Base-by-base conservation (phyloP, 2,888 invertebrate species). In the Erebia aethiops region DNA sequence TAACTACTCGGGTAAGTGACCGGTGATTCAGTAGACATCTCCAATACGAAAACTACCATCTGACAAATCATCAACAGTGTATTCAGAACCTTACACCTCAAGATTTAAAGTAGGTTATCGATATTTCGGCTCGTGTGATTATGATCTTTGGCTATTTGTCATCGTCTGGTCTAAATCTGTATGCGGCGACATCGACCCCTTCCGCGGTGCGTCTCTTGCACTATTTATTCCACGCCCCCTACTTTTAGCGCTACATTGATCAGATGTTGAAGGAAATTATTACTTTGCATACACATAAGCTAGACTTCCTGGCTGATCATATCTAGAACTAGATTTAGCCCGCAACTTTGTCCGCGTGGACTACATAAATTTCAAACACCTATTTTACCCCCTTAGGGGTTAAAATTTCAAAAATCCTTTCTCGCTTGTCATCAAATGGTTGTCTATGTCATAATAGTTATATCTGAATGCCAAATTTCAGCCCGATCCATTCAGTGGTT, bases 1-100 rank as follows among this genome's bases (percentile, higher is more conserved):
- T 81, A 80, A 82, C 85, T 62, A 82, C 79, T 76, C 80, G 83
- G 88, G 88, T 89, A 89, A 88, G 86, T 85, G 88, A 89, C 88
- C 88, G 86, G 79, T 88, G 89, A 88, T 79, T 89, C 89, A 88
- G 73, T 75, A 70, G 71, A 43, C 67, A 71, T 72, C 66, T 54
- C 49, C 14, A 35, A 61, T 41, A 67, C 63, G 70, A 49, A 72
- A 65, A 68, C 69, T 52, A 70, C 66, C 35, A 76, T 26, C 60
- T 51, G 49, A 49, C 16, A 14, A 2, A n/a, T 26, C 35, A 11
- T 16, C 61, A 21, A 46, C 69, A 69, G 61, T 49, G 60, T 72
- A 77, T 74, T 71, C 71, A 49, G 52, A 51, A 70, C 78, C 71
- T 43, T 82, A 75, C 51, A 0, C 0, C 5, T 18, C 26, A 18